These are phyloP conservation scores for Callimorpha dominula DNA, from an alignment of 2,888 invertebrate genomes.

Conservation along the genomic window DNA sequence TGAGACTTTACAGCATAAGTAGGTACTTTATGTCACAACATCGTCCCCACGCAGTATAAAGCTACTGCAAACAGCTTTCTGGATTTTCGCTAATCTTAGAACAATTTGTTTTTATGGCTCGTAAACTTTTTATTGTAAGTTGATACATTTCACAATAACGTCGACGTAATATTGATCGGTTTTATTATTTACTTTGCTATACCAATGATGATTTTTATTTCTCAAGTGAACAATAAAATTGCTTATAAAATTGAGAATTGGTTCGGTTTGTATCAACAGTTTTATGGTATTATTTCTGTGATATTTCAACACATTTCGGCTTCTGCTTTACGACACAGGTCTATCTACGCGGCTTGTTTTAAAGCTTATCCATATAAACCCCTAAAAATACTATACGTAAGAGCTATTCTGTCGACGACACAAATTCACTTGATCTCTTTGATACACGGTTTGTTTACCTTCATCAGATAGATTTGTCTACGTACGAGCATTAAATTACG, in stretches of 20 bases:
- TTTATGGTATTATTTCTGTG: neutral
- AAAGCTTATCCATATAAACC: neutral
- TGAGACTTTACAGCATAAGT: neutral
- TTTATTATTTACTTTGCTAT: constrained; percentile 18
- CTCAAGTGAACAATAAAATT: constrained; percentile 14
- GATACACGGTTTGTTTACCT: neutral
- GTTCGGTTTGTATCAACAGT: neutral
- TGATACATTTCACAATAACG: constrained; percentile 48
- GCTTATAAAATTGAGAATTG: neutral
- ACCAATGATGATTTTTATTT: constrained; percentile 13
- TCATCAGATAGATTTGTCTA: neutral
- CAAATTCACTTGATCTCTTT: neutral
- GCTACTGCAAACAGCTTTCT: constrained; percentile 2
- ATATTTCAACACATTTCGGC: neutral
- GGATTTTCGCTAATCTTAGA: constrained; percentile 19
- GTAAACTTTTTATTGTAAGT: constrained; percentile 15
- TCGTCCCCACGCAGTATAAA: neutral
- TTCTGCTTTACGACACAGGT: neutral
- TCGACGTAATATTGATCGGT: constrained; percentile 16
- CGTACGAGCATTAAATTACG: neutral
- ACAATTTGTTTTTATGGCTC: constrained; percentile 23
- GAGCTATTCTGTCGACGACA: neutral
- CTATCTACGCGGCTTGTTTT: neutral
- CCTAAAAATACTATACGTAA: too few relatives aligned
- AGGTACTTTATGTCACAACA: neutral